Base-by-base conservation (phyloP, 2,113 vertebrate species). In the Dicaeum eximium region DNA sequence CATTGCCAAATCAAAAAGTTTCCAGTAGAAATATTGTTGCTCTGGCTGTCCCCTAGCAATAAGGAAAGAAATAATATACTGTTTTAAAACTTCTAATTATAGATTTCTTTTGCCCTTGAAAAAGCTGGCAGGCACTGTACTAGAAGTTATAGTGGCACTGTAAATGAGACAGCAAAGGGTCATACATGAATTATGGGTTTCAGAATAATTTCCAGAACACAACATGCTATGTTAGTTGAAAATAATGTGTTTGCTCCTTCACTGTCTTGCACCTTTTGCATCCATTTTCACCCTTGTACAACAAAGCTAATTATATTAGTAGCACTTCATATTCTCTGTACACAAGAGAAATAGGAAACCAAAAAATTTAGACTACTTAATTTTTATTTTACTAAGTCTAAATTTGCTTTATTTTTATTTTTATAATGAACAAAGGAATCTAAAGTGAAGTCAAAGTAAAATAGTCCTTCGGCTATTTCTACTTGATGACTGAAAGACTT, bases 111-210 rank as follows among this genome's bases (percentile, higher is more conserved):
- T 75, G 57, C 17, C 31, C 40, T 92, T 94, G 23, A 37, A 50
- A 58, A 92, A 85, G 30, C 20, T 78, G 35, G 6, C 15, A 61
- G 30, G 6, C 16, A 48, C 45, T 71, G 92, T 84, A 71, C 15
- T 67, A 53, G 11, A 18, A 77, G 61, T 48, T 77, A 40, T 37
- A 58, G 30, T 31, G 30, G 38, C 40, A 37, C 18, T 58, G 40
- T 87, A 93, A 95, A 91, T 94, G 91, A 92, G 86, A 65, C 44
- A 90, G 20, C 12, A 90, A 87, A 54, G 35, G n/a, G 10, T 51
- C 58, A 58, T 62, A 84, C 24, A 58, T 78, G 42, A 95, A 91
- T 93, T 90, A 90, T 69, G 44, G 53, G 23, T 95, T 94, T 75
- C 44, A 67, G 57, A 95, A 93, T 61, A 71, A 82, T 75, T 88